Base-by-base conservation (phyloP, 2,888 invertebrate species). In the Panzeria rudis region DNA sequence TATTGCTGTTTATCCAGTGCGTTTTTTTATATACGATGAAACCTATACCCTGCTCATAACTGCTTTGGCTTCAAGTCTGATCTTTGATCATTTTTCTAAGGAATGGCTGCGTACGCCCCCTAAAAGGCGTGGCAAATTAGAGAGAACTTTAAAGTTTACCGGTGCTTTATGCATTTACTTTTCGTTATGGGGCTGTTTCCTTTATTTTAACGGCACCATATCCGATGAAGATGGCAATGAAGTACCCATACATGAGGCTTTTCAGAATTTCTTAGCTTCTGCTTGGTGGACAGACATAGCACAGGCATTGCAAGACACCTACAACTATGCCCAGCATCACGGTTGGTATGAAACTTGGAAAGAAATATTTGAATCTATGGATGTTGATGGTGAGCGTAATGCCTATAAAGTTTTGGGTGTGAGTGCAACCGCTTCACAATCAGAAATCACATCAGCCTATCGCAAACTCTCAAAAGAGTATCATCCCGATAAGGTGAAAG, bases 401-500 rank as follows among this genome's bases (percentile, higher is more conserved):
- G 97, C 98, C 1, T 96, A 96, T 89, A 96, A 95, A 94, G 96
- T 97, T 0, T 93, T 99, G 3, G 96, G 95, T 0, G 92, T 99
- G 0, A 94, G 95, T 29, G 95, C 95, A n/a, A 95, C 95, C 2
- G 95, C 98, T 0, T 95, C 96, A 17, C 97, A 98, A 90, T 95
- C 96, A 50, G 97, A 98, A 91, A 97, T 98, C 25, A 97, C 97
- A 0, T 92, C 95, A 0, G 95, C 94, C 15, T 98, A 98, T 95
- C 94, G 97, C 38, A 94, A 94, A 35, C 93, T 98, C 0, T 97
- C 97, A 0, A 95, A 96, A 41, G 96, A 97, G 90, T 95, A 96
- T 93, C 98, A 99, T 92, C 98, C 98, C 0, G 98, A 99, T 90
- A 97, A 97, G 91, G 96, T 96, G 6, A 97, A 97, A 90, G 96